Conservation (phyloP, 2,888 invertebrate genomes). For the Phorcus lineatus region DNA sequence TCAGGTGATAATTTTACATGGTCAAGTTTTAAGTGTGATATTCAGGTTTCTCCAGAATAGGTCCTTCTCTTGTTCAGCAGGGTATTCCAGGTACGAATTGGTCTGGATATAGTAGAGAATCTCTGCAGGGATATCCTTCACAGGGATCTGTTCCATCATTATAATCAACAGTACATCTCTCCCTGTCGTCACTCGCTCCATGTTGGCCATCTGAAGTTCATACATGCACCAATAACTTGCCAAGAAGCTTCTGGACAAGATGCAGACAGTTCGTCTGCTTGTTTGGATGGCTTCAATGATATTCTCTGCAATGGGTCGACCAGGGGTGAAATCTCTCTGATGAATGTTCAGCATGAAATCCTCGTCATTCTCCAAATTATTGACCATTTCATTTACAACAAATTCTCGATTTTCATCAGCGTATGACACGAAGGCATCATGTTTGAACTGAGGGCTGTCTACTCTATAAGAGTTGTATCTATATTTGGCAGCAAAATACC, state of each 20-base stretch:
- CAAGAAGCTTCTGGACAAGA: slow-evolving; percentile 37
- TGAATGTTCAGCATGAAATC: slow-evolving; percentile 29
- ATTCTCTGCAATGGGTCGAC: slow-evolving; percentile 35
- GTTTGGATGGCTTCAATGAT: slow-evolving; percentile 34
- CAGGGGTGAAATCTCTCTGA: slow-evolving; percentile 39
- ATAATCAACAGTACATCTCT: slow-evolving; percentile 21
- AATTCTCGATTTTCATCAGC: slow-evolving; percentile 1
- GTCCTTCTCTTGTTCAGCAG: neutral
- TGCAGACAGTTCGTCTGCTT: slow-evolving; percentile 40
- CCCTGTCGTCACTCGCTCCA: slow-evolving; percentile 30
- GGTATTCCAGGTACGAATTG: slow-evolving; percentile 27
- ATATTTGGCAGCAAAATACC: neutral
- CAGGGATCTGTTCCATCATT: slow-evolving; percentile 21
- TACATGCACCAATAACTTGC: slow-evolving; percentile 29
- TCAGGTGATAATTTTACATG: neutral
- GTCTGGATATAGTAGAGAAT: slow-evolving; percentile 16
- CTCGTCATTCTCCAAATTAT: neutral
- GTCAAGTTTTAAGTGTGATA: neutral
- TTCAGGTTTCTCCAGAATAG: slow-evolving; percentile 13
- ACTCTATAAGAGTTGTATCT: neutral
- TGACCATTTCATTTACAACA: neutral
- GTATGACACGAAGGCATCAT: slow-evolving; percentile 26
- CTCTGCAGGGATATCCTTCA: neutral
- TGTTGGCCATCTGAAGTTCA: slow-evolving; percentile 42
- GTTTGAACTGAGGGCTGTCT: slow-evolving; percentile 25